Base-by-base conservation (phyloP, 2,888 invertebrate species). In the Pristionchus fissidentatus region DNA sequence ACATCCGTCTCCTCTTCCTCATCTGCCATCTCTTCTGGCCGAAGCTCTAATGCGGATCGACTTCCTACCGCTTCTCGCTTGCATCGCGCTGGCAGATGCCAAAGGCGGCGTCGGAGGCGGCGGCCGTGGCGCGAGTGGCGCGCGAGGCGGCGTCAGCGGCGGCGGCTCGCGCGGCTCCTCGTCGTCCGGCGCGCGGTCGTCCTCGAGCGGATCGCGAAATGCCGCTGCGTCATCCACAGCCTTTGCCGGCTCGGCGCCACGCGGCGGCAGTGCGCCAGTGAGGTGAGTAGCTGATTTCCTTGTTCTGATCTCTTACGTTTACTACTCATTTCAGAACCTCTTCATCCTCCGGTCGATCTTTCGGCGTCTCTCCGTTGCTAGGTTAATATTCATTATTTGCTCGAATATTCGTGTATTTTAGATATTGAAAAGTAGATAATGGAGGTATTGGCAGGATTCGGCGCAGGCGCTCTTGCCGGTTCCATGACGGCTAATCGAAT, bases 401-500 rank as follows among this genome's bases (percentile, higher is more conserved):
- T 22, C 38, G 35, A 38, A 22, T 5, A 38, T 5, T 38, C 38
- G 7, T 10, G 10, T 15, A 46, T 10, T 46, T 15, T 10, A 46
- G 15, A 46, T 46, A 46, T 46, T 46, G 15, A 46, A 10, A 7
- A 46, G 15, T 46, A 46, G 15, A 10, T 10, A 38, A 19, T 22
- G 38, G 3, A 38, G 19, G 4, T 22, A 22, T 41, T 41, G 32
- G 35, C 38, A 66, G 38, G 66, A 66, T 66, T 66, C n/a, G 66
- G 66, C 8, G 66, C 66, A 0, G 66, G 66, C 8, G 66, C 66
- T 29, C 66, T 66, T 7, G 66, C 66, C 0, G 66, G 66, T 38
- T n/a, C 66, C 29, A 19, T 66, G 32, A 66, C 66, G 15, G 41
- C 66, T 38, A 66, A 66, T 66, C 66, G 66, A 66, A 66, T 66